Base-by-base conservation (phyloP, 1,140 invertebrate genomes). In the Drosophila ambigua region DNA sequence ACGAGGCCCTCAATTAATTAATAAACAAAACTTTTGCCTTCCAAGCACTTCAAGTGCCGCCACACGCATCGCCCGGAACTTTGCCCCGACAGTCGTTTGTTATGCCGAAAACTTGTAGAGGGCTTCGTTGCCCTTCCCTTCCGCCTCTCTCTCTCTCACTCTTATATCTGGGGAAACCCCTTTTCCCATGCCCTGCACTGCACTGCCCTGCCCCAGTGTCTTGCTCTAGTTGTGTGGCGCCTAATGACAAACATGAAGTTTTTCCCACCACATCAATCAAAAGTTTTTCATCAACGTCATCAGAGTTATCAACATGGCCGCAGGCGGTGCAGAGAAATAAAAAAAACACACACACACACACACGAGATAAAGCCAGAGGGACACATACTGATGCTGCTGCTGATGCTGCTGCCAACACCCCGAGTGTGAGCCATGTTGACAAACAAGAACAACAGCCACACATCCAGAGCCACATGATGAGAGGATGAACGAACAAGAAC, bases 211-310 rank as follows among this genome's bases (percentile, higher is more conserved):
- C 49, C 15, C 20, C 20, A 20, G 1, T 20, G 15, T 24, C 54
- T 23, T 31, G 50, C 28, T 46, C 31, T 61, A 52, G 57, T 46
- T 66, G 54, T 39, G 45, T 51, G 46, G 11, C 28, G 76, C 81
- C 77, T 88, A 88, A 88, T 88, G 85, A 89, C 85, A 88, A 76
- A 77, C 74, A 77, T 88, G 78, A 88, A 88, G 85, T 88, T 88
- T 90, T 85, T 76, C 78, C 83, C 79, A 88, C 77, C 81, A 80
- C 84, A 88, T 88, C 84, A 88, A 88, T 88, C 84, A 88, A 88
- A 88, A 88, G 85, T 88, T 88, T 88, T 90, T 85, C 85, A 90
- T 88, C 85, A 90, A 90, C 87, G 84, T 88, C 84, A 88, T 90
- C 84, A 88, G 85, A 87, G 84, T 88, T 88, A 88, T 88, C 84